Conservation (phyloP, 1,140 invertebrate species). For the Scaptomyza hsui region DNA sequence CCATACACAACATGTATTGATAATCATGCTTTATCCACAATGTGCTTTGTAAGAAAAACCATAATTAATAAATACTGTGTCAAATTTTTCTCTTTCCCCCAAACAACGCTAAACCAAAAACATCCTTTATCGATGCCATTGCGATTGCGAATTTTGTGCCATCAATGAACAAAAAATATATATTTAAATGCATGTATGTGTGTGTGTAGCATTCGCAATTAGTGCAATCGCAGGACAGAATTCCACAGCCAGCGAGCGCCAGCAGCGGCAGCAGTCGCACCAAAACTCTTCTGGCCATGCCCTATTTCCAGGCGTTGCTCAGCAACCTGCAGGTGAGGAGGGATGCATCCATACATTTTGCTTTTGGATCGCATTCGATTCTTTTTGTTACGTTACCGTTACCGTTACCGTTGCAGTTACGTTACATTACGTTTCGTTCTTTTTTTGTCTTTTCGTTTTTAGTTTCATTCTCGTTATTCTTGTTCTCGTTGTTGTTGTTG, state of each 20-base stretch:
- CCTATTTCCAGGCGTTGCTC: conserved; percentile 88
- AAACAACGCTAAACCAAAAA: background rate
- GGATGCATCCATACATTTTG: conserved; percentile 1
- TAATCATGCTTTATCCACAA: background rate
- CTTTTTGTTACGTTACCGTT: no score
- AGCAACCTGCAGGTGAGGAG: conserved; percentile 90
- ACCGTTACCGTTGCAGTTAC: no score
- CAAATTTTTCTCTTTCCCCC: conserved; percentile 23
- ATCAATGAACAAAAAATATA: conserved; percentile 2
- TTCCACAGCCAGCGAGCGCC: conserved; percentile 83
- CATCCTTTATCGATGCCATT: background rate
- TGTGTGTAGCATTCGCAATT: conserved; percentile 68
- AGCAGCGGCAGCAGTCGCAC: conserved; percentile 86
- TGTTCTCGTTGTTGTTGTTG: conserved; percentile 14
- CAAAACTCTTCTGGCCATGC: conserved; percentile 85
- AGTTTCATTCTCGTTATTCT: conserved; percentile 32
- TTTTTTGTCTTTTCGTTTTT: conserved; percentile 25
- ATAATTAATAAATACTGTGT: conserved; percentile 33
- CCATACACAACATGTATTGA: background rate
- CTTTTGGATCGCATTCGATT: conserved; percentile 20
- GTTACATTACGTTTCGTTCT: conserved; percentile 20
- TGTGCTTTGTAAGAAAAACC: background rate
- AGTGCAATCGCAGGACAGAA: conserved; percentile 69
- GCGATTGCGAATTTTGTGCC: conserved; percentile 11
- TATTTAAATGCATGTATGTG: conserved; percentile 3